These are phyloP conservation scores for Phaedon cochleariae DNA, from an alignment of 2,888 invertebrate species.

Conservation along the genomic window DNA sequence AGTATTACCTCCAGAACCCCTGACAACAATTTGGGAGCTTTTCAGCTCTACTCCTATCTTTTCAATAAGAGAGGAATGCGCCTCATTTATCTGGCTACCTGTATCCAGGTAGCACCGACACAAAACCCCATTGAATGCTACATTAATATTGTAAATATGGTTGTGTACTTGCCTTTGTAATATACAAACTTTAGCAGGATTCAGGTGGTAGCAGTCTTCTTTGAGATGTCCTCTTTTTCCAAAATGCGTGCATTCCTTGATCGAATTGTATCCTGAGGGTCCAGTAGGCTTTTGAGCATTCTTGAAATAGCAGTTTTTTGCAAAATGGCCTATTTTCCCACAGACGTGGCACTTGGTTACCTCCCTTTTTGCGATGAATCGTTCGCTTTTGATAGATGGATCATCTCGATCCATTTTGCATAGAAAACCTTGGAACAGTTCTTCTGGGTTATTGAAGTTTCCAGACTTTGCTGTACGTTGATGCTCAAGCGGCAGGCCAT, in stretches of 20 bases:
- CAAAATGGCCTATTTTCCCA: neutral
- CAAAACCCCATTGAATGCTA: neutral
- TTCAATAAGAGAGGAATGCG: too few species aligned
- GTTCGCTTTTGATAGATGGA: neutral
- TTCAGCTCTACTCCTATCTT: too few species aligned
- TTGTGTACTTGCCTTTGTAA: constrained; percentile 1
- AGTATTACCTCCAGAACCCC: too few species aligned
- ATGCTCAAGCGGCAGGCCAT: neutral
- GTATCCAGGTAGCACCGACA: neutral
- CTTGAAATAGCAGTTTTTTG: too few species aligned
- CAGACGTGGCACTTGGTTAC: neutral
- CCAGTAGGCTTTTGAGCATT: neutral
- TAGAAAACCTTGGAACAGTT: constrained; percentile 14
- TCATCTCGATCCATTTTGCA: constrained; percentile 7
- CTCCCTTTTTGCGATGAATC: neutral
- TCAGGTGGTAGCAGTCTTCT: constrained; percentile 7
- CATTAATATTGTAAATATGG: neutral
- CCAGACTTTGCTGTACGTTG: constrained; percentile 12
- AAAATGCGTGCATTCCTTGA: constrained; percentile 8
- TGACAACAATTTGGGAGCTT: too few species aligned
- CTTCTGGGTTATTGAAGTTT: constrained; percentile 12
- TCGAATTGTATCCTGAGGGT: too few species aligned
- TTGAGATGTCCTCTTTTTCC: constrained; percentile 1
- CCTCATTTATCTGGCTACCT: constrained; percentile 10
- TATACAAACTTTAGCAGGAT: neutral